These are phyloP conservation scores for Sprattus sprattus DNA, from an alignment of 2,113 vertebrate genomes.

Conservation along the genomic window DNA sequence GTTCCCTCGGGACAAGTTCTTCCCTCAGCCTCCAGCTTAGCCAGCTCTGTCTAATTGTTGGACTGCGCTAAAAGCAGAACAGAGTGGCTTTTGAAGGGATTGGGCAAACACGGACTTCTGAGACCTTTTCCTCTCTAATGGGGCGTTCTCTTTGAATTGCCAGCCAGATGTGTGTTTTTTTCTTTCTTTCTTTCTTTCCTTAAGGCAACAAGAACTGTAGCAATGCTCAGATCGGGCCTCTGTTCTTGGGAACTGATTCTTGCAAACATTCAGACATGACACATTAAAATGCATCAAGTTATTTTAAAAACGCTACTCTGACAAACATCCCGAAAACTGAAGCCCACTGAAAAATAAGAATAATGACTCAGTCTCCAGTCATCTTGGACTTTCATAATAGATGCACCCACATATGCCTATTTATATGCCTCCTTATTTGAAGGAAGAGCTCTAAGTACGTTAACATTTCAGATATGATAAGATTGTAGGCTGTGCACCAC, in stretches of 20 bases:
- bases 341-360: background rate
- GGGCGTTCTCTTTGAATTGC: slow-evolving; percentile 11
- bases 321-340: background rate
- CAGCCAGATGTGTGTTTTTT: background rate
- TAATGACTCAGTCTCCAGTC: background rate
- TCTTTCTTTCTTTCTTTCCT: background rate
- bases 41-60: slow-evolving; percentile 54
- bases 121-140: slow-evolving; percentile 16
- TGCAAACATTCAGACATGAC: background rate
- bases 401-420: slow-evolving; percentile 22
- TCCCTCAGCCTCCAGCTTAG: slow-evolving; percentile 50
- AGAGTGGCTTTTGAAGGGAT: slow-evolving; percentile 54
- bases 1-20: background rate
- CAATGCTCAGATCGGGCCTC: background rate
- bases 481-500: background rate
- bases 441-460: background rate
- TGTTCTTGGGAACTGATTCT: background rate
- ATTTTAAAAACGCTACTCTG: background rate
- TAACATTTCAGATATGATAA: background rate
- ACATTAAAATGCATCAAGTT: background rate
- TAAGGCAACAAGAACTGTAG: background rate
- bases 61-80: slow-evolving; percentile 55
- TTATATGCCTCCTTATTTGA: slow-evolving; percentile 1
- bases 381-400: background rate
- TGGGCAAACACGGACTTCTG: slow-evolving; percentile 14